Conservation (phyloP, 2,888 invertebrate genomes). For the Sclerodermus sp. region DNA sequence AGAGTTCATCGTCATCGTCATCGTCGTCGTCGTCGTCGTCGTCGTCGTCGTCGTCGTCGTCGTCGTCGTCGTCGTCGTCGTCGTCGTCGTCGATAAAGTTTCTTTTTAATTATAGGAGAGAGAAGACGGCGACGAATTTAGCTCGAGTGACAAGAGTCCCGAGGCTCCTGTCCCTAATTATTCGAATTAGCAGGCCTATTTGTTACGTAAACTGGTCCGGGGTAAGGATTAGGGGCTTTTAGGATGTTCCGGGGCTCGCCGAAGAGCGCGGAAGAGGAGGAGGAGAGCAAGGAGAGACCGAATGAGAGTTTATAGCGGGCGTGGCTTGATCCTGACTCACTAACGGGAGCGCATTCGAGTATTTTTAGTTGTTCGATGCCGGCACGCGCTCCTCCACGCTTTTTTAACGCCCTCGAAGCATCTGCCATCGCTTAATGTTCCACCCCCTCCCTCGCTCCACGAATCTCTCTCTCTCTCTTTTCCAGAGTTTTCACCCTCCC, state of each 20-base stretch:
- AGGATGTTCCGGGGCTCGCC: conserved; percentile 21
- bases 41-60: too few relatives aligned
- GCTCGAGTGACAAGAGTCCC: too few relatives aligned
- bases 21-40: too few relatives aligned
- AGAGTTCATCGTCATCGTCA: too few relatives aligned
- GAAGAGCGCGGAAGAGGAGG: conserved; percentile 7
- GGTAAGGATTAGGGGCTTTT: conserved; percentile 24
- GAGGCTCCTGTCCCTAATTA: conserved; percentile 28
- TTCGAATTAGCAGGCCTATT: conserved; percentile 34
- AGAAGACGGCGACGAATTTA: conserved; percentile 18
- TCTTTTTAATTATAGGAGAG: conserved; percentile 31
- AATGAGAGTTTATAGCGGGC: conserved; percentile 48
- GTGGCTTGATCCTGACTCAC: conserved; percentile 36
- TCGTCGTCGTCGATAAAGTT: too few relatives aligned
- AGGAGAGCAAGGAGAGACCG: conserved; percentile 11
- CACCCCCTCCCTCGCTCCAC: neutral
- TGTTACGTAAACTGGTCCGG: conserved; percentile 15
- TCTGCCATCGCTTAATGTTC: conserved; percentile 23
- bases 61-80: too few relatives aligned
- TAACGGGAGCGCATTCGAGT: conserved; percentile 43
- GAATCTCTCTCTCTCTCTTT: neutral
- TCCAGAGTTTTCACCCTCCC: neutral
- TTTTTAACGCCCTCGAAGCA: conserved; percentile 37
- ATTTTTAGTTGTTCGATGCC: conserved; percentile 46
- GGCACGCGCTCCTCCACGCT: conserved; percentile 30